Evolutionary conservation across 2,113 vertebrate genomes (phyloP).

Genomic region (Lophura nycthemera): DNA sequence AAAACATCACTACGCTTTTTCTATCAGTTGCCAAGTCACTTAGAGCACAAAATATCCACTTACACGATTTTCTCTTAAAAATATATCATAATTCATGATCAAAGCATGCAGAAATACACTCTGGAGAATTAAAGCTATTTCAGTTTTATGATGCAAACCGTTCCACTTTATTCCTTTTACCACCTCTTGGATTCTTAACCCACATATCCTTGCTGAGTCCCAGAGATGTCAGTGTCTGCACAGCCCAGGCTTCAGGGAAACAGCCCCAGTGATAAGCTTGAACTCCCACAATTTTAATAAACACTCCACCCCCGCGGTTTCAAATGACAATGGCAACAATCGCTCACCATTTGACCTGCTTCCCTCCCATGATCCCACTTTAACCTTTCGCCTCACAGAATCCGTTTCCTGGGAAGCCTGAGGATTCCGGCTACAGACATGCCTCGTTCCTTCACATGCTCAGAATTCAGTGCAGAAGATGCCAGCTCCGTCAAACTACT

Average conservation of each 20-base stretch:
- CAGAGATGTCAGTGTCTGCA: neutral
- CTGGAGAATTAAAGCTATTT: neutral
- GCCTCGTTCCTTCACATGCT: constrained; percentile 34
- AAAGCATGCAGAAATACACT: neutral
- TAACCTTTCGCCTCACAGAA: constrained; percentile 65
- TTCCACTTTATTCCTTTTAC: neutral
- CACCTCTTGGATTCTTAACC: neutral
- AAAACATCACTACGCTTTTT: neutral
- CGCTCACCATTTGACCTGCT: constrained; percentile 87
- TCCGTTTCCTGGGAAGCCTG: constrained; percentile 26
- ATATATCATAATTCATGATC: neutral
- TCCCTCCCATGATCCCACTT: constrained; percentile 83
- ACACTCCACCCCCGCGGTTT: neutral
- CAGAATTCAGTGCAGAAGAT: neutral
- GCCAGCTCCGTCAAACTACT: constrained; percentile 21
- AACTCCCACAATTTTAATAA: neutral
- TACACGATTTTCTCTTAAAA: neutral
- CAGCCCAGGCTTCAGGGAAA: neutral
- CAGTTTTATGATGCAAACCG: neutral
- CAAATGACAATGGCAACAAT: neutral
- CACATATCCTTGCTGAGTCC: neutral
- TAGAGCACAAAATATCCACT: neutral
- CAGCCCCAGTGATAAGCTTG: neutral
- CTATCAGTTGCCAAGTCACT: neutral
- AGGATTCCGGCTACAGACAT: constrained; percentile 46